Conservation (phyloP, 2,888 invertebrate genomes). For the Trilocha varians region DNA sequence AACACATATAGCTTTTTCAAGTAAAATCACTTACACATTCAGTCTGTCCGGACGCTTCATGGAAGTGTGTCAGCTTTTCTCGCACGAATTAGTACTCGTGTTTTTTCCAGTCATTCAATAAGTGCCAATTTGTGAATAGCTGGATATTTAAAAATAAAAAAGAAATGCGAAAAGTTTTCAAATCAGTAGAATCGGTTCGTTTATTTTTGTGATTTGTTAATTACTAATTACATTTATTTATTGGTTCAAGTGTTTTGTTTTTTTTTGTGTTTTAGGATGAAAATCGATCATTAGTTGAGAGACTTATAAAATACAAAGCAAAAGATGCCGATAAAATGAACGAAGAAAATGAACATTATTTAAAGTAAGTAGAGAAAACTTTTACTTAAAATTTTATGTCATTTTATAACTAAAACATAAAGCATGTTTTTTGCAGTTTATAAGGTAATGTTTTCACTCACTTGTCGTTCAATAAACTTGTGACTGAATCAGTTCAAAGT, state of each 20-base stretch:
- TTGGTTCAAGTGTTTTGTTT: slow-evolving; percentile 8
- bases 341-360: slow-evolving; percentile 94
- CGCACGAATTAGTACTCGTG: slow-evolving; percentile 12
- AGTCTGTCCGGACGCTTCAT: slow-evolving; percentile 40
- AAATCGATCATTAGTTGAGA: slow-evolving; percentile 86
- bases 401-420: slow-evolving; percentile 13
- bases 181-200: slow-evolving; percentile 15
- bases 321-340: slow-evolving; percentile 97
- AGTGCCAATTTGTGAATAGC: neutral
- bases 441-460: slow-evolving; percentile 18
- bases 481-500: slow-evolving; percentile 3
- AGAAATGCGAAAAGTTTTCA: slow-evolving; percentile 25
- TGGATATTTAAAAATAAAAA: slow-evolving; percentile 6
- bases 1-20: slow-evolving; percentile 38
- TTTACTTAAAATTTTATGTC: slow-evolving; percentile 8
- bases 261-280: slow-evolving; percentile 80
- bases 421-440: slow-evolving; percentile 31
- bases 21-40: slow-evolving; percentile 37
- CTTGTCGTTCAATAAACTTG: slow-evolving; percentile 5
- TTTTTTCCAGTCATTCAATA: slow-evolving; percentile 10
- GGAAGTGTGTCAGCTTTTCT: slow-evolving; percentile 21
- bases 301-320: slow-evolving; percentile 92
- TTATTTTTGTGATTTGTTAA: neutral
- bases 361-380: slow-evolving; percentile 77
- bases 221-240: neutral